Evolutionary conservation across 2,888 invertebrate genomes (phyloP).

Genomic region (Noctua comes): DNA sequence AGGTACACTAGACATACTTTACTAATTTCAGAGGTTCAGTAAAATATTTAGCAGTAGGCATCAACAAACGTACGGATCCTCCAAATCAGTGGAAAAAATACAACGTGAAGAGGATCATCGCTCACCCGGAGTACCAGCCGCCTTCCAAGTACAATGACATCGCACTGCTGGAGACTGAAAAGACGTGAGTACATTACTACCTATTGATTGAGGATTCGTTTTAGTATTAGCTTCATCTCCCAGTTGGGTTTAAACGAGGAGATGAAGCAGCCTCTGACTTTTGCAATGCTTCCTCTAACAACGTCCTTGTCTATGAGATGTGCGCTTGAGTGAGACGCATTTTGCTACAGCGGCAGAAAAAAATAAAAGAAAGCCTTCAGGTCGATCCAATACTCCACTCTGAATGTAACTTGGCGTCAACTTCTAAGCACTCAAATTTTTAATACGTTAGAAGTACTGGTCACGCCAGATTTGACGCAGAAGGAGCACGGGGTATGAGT

Average conservation of each 20-base stretch:
- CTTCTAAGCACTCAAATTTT: background rate
- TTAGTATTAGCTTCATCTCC: background rate
- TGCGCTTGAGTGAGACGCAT: background rate
- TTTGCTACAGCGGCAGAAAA: background rate
- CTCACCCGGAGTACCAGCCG: constrained; percentile 60
- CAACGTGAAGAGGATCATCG: constrained; percentile 37
- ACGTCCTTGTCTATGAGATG: background rate
- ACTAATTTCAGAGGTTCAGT: constrained; percentile 63
- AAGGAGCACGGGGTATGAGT: background rate
- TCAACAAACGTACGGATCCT: constrained; percentile 64
- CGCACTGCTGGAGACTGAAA: constrained; percentile 56
- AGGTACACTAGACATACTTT: background rate
- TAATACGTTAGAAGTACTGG: background rate
- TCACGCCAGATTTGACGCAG: background rate
- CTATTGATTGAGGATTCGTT: background rate
- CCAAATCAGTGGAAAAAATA: constrained; percentile 52
- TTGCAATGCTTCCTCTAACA: background rate
- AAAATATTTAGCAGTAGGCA: constrained; percentile 37
- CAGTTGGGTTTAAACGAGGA: background rate
- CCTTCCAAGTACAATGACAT: constrained; percentile 64
- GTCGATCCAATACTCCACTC: background rate
- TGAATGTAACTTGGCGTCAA: background rate
- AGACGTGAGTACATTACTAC: constrained; percentile 24
- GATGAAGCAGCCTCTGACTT: background rate
- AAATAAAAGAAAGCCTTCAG: background rate